These are phyloP conservation scores for Stictonetta naevosa DNA, from an alignment of 2,113 vertebrate species.

Conservation along the genomic window DNA sequence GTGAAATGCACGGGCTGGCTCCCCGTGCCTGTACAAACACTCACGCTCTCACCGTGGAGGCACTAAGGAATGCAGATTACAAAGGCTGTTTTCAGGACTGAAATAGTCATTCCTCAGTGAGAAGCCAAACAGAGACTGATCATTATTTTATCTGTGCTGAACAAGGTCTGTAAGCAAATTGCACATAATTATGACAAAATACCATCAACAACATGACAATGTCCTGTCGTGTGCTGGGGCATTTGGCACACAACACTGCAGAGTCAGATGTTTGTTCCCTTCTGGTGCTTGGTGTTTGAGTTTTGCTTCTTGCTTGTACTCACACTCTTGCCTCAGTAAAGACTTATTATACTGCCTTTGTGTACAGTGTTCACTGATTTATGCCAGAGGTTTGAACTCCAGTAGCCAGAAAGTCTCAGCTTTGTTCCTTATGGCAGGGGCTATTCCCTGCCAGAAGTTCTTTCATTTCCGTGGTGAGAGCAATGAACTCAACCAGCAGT, in stretches of 20 bases:
- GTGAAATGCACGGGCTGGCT: background rate
- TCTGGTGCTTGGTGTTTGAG: background rate
- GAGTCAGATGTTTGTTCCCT: background rate
- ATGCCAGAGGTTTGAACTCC: background rate
- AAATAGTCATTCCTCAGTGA: background rate
- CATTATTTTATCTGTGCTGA: conserved; percentile 37
- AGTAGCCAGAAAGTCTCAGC: background rate
- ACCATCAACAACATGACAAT: background rate
- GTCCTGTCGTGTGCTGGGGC: background rate
- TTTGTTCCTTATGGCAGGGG: background rate
- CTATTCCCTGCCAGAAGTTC: background rate
- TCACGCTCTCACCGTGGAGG: background rate
- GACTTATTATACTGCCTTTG: background rate
- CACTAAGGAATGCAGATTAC: background rate
- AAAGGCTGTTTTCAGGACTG: background rate
- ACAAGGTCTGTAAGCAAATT: conserved; percentile 40
- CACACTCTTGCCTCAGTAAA: background rate
- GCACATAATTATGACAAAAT: conserved; percentile 48
- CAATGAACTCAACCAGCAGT: background rate
- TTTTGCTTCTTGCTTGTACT: conserved; percentile 41
- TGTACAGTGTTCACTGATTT: background rate
- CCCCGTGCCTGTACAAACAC: background rate
- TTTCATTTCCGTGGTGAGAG: background rate
- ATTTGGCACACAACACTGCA: background rate
- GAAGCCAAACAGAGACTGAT: conserved; percentile 31